Percentiles rank a stretch among this genome's conserved stretches.
Evolutionary conservation across 2,888 invertebrate genomes (phyloP).

Genomic region (Lepetodrilus schrolli): DNA sequence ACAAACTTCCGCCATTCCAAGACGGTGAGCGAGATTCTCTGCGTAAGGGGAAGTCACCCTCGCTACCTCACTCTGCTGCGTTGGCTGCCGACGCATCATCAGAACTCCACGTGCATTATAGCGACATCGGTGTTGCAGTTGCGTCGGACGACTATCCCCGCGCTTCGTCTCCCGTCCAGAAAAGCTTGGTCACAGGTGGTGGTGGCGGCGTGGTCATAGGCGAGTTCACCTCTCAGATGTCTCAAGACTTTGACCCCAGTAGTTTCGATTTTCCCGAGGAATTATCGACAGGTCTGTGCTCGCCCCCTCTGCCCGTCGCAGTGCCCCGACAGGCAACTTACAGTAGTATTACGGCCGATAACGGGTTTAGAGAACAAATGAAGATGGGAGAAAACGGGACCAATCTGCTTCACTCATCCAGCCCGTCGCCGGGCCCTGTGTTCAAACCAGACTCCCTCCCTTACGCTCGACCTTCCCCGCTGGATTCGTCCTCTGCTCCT

Average conservation of each 20-base stretch:
- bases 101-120: not conserved
- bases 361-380: not conserved
- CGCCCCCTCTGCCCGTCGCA: not conserved
- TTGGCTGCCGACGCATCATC: not conserved
- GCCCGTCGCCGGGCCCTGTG: not conserved
- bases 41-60: not conserved
- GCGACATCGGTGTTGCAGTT: slow-evolving; percentile 23
- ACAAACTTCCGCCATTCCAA: slow-evolving; percentile 18
- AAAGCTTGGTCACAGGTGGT: not conserved
- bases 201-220: not conserved
- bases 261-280: not conserved
- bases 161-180: slow-evolving; percentile 13
- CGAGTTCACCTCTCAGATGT: not conserved
- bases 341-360: slow-evolving; percentile 11
- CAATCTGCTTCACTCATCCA: not conserved
- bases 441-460: not conserved
- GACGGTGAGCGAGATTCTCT: not conserved
- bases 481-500: not conserved
- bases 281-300: not conserved
- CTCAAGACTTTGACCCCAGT: slow-evolving; percentile 5
- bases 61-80: not conserved
- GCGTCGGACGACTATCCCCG: slow-evolving; percentile 1
- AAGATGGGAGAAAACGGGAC: not conserved
- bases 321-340: not conserved
- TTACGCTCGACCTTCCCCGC: not conserved